Percentiles rank a stretch among this genome's conserved stretches.
Evolutionary conservation across 2,888 invertebrate genomes (phyloP).

Genomic region (Dinocampus coccinellae): DNA sequence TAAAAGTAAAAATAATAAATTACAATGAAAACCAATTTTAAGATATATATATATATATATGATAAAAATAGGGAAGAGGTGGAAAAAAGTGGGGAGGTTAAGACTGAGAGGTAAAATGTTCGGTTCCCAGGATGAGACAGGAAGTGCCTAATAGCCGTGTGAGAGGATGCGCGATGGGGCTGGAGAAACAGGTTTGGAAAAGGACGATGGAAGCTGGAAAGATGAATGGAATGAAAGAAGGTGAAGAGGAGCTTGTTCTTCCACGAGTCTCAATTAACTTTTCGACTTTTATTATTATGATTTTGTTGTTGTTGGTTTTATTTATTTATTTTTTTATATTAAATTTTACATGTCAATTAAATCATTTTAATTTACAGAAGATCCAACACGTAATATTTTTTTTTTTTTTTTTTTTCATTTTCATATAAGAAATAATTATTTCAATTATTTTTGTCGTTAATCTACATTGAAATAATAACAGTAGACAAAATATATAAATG

Average conservation of each 20-base stretch:
- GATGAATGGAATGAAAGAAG: constrained; percentile 61
- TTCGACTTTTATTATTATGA: constrained; percentile 46
- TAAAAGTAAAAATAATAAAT: no score
- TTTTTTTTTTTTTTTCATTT: no score
- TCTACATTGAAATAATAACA: no score
- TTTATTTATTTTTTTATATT: no score
- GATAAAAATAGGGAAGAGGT: neutral
- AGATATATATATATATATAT: neutral
- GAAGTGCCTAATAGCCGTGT: constrained; percentile 69
- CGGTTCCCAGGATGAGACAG: constrained; percentile 64
- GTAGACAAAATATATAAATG: neutral
- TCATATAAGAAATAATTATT: no score
- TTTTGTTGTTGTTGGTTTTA: no score
- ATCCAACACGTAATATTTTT: neutral
- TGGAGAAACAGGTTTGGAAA: constrained; percentile 46
- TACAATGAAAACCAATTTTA: neutral
- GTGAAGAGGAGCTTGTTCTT: constrained; percentile 38
- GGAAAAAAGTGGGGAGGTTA: constrained; percentile 23
- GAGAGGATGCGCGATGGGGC: constrained; percentile 61
- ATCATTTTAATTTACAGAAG: no score
- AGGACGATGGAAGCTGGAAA: constrained; percentile 51
- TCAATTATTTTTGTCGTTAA: no score
- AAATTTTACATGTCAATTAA: no score
- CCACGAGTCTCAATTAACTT: constrained; percentile 49
- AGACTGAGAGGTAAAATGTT: constrained; percentile 51